phyloP scores from a whole-genome alignment of 2,113 vertebrate species.

The Aegithalos caudatus region DNA sequence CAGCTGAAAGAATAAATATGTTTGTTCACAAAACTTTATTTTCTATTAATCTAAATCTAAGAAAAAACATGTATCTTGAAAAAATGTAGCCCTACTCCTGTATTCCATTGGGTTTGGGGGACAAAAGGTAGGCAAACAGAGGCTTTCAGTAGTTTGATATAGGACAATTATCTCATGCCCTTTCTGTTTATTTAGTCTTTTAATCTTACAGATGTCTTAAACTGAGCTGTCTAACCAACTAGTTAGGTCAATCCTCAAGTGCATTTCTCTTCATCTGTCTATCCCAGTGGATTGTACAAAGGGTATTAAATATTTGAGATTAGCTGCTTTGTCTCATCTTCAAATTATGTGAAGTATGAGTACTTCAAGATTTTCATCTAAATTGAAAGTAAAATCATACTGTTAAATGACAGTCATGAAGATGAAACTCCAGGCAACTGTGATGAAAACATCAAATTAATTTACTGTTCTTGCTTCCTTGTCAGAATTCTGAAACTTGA shows the following conservation, averaged over 20 bases:
- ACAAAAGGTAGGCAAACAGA: not conserved
- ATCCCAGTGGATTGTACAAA: not conserved
- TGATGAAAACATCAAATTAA: not conserved
- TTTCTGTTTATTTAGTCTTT: not conserved
- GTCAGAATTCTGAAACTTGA: not conserved
- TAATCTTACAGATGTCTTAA: not conserved
- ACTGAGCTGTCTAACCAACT: not conserved
- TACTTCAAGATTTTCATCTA: not conserved
- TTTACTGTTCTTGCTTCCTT: not conserved
- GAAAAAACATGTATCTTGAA: not conserved
- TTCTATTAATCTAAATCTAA: not conserved
- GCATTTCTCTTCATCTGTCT: not conserved
- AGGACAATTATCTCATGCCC: not conserved
- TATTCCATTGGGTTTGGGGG: not conserved
- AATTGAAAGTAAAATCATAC: not conserved
- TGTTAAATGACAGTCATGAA: not conserved
- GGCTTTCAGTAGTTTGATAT: not conserved
- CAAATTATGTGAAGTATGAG: not conserved
- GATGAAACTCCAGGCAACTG: not conserved
- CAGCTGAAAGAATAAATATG: not conserved
- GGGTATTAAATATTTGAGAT: not conserved
- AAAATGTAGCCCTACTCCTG: not conserved
- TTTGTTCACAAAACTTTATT: not conserved
- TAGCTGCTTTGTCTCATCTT: not conserved
- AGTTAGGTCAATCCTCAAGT: not conserved